Evolutionary conservation across 2,888 invertebrate genomes (phyloP).

Genomic region (Eugnorisma glareosa): DNA sequence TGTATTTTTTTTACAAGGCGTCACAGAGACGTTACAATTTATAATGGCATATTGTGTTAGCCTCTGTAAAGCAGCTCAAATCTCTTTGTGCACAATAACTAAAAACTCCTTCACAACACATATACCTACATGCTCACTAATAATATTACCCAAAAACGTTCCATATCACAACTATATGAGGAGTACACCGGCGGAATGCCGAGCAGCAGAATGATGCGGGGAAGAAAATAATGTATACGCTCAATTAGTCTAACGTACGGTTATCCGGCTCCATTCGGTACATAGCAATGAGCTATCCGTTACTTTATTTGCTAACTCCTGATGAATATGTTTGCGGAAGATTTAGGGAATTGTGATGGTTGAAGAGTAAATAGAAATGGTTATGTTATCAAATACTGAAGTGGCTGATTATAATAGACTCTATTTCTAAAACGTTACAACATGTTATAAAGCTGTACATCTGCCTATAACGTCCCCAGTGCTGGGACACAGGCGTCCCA

Average conservation of each 20-base stretch:
- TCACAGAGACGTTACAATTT: not conserved
- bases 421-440: not conserved
- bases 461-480: not conserved
- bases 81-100: not conserved
- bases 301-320: constrained; percentile 51
- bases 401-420: not conserved
- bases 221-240: constrained; percentile 64
- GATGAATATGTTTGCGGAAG: constrained; percentile 46
- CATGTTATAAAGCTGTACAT: not conserved
- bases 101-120: constrained; percentile 7
- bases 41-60: not conserved
- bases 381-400: not conserved
- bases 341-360: constrained; percentile 3
- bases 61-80: no score
- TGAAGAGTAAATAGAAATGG: not conserved
- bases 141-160: constrained; percentile 52
- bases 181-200: constrained; percentile 48
- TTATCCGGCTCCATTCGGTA: constrained; percentile 52
- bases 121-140: constrained; percentile 36
- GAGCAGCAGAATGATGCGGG: constrained; percentile 51
- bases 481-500: not conserved
- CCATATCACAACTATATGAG: constrained; percentile 61
- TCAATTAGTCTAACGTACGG: constrained; percentile 71
- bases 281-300: constrained; percentile 65
- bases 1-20: not conserved